phyloP scores from a whole-genome alignment of 2,113 vertebrate genomes.

The Nanger granti region DNA sequence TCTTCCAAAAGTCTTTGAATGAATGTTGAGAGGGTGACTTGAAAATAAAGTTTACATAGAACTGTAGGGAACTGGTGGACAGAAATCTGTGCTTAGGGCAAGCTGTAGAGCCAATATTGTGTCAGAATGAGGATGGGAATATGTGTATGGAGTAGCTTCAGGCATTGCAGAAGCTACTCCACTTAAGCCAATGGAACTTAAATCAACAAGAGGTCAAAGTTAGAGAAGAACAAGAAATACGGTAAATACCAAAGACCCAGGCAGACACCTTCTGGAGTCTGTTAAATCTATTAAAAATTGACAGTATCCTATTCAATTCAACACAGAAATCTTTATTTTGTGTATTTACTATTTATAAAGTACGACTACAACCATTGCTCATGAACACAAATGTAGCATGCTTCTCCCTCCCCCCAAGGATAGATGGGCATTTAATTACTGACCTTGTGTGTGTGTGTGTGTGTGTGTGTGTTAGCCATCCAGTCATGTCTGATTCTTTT shows the following conservation, averaged over 20 bases:
- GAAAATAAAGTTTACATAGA: neutral
- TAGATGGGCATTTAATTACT: neutral
- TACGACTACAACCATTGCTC: neutral
- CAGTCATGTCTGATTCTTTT: neutral
- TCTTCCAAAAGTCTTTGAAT: neutral
- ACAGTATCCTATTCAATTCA: neutral
- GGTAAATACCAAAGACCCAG: neutral
- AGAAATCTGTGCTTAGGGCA: neutral
- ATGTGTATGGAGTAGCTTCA: neutral
- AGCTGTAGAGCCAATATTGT: neutral
- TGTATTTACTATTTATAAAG: neutral
- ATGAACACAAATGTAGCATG: neutral
- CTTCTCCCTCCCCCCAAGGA: neutral
- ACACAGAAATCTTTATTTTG: neutral
- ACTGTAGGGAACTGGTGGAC: neutral
- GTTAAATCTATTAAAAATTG: neutral
- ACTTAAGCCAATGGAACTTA: neutral
- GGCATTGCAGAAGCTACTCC: neutral
- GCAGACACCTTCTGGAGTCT: neutral
- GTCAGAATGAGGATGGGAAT: neutral
- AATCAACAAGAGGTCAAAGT: neutral
- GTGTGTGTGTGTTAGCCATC: neutral
- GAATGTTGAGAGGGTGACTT: neutral
- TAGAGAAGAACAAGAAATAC: neutral
- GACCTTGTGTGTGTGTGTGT: neutral